phyloP scores from a whole-genome alignment of 1,140 invertebrate species.

The Holotrichia oblita region DNA sequence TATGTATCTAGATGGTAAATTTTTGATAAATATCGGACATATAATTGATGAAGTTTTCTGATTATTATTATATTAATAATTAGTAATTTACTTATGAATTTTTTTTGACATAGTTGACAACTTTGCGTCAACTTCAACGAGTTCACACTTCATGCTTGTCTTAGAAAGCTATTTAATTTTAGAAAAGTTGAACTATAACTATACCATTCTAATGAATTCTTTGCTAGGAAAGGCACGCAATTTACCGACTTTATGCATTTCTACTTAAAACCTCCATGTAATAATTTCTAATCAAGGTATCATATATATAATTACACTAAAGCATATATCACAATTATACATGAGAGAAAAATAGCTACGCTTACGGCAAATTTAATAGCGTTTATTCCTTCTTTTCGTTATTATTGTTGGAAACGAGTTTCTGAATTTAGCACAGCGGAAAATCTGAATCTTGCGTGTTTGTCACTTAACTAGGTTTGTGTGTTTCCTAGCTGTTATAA shows the following conservation, averaged over 20 bases:
- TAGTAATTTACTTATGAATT: too few species aligned
- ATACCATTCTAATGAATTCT: too few species aligned
- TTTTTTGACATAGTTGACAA: too few species aligned
- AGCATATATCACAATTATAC: neutral
- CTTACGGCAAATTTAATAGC: conserved; percentile 4
- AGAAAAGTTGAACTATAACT: too few species aligned
- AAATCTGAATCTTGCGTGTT: conserved; percentile 29
- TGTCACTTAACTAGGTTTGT: conserved; percentile 35
- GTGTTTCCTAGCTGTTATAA: conserved; percentile 26
- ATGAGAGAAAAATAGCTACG: neutral
- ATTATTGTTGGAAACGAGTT: conserved; percentile 18
- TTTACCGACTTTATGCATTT: neutral
- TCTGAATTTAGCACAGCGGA: conserved; percentile 31
- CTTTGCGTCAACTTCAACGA: too few species aligned
- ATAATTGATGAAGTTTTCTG: too few species aligned
- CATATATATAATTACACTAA: neutral
- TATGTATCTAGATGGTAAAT: too few species aligned
- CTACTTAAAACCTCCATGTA: neutral
- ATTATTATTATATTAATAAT: too few species aligned
- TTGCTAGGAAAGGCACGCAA: neutral
- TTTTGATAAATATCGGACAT: too few species aligned
- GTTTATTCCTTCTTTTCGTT: neutral
- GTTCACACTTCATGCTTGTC: too few species aligned
- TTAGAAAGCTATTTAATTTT: too few species aligned
- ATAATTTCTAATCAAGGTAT: neutral